phyloP scores from a whole-genome alignment of 2,888 invertebrate species.

The Lasioglossum leucozonium region DNA sequence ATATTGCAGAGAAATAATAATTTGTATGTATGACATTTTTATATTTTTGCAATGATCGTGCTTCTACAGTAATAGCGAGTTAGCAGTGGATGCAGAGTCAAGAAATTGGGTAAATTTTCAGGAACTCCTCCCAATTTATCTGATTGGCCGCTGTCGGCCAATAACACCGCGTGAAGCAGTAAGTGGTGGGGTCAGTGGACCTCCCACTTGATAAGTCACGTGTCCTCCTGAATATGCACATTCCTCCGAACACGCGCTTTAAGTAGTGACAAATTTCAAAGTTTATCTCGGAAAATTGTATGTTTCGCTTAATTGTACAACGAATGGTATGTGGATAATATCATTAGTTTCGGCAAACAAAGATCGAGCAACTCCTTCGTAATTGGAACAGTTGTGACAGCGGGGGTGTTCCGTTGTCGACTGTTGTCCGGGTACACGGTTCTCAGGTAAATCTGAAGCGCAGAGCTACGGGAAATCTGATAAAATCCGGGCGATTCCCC shows the following conservation, averaged over 20 bases:
- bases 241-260: too few species aligned
- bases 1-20: too few species aligned
- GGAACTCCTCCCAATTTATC: not conserved
- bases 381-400: not conserved
- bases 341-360: not conserved
- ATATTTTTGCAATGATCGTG: too few species aligned
- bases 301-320: not conserved
- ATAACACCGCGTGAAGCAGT: not conserved
- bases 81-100: too few species aligned
- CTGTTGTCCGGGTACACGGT: not conserved
- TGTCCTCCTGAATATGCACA: too few species aligned
- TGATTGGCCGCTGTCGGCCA: not conserved
- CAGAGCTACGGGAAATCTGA: constrained; percentile 4
- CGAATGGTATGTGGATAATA: not conserved
- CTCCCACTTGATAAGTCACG: not conserved
- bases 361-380: not conserved
- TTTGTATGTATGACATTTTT: too few species aligned
- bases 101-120: too few species aligned
- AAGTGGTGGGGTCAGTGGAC: not conserved
- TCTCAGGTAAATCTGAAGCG: not conserved
- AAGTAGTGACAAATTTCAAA: not conserved
- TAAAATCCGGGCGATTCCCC: constrained; percentile 29
- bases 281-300: not conserved
- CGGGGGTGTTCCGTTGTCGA: not conserved
- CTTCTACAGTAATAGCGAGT: too few species aligned